Percentiles rank a stretch among this genome's conserved stretches.
Evolutionary conservation across 2,888 invertebrate genomes (phyloP).

Genomic region (Phymatocera aterrima): DNA sequence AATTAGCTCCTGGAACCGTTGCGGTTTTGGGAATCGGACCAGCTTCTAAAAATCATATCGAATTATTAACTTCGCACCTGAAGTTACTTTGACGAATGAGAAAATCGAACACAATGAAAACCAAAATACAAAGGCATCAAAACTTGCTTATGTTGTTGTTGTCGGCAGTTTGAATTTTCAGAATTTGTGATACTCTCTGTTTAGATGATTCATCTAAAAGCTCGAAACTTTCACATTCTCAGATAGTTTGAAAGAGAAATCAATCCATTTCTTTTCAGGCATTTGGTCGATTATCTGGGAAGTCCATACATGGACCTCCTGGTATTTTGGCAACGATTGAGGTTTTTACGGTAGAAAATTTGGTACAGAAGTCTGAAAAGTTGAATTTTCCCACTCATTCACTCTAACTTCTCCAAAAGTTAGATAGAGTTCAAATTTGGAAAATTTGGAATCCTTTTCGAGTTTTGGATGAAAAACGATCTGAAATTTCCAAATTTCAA

Average conservation of each 20-base stretch:
- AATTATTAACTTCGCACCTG: constrained; percentile 80
- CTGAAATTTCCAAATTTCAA: neutral
- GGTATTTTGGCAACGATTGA: neutral
- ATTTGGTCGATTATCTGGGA: neutral
- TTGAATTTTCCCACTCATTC: neutral
- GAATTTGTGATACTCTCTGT: too few relatives aligned
- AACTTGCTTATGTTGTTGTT: too few relatives aligned
- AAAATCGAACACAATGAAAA: neutral
- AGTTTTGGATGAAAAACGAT: neutral
- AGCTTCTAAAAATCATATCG: constrained; percentile 77
- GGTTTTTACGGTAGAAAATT: neutral
- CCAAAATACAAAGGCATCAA: too few relatives aligned
- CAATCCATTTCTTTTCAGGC: neutral
- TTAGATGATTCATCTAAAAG: too few relatives aligned
- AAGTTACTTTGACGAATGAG: constrained; percentile 78
- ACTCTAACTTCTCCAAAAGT: neutral
- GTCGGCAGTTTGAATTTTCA: too few relatives aligned
- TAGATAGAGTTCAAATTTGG: neutral
- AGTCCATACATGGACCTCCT: neutral
- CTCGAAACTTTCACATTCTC: too few relatives aligned
- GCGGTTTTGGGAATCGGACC: constrained; percentile 88
- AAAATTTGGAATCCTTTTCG: neutral
- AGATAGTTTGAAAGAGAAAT: neutral
- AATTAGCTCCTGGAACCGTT: constrained; percentile 81
- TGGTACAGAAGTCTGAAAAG: neutral